Conservation (phyloP, 2,113 vertebrate species). For the Psilopsiagon aymara region DNA sequence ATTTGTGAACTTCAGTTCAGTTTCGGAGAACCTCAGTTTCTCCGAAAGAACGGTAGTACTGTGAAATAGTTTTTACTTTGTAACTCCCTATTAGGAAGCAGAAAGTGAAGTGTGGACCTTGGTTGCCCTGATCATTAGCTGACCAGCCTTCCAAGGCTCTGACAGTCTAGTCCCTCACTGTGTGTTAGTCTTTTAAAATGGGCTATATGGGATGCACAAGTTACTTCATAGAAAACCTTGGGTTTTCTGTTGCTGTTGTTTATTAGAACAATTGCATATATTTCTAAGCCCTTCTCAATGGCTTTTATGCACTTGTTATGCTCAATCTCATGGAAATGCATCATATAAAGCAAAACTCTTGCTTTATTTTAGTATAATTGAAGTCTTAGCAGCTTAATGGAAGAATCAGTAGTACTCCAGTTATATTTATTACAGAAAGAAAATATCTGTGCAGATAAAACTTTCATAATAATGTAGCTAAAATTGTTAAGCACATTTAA, state of each 20-base stretch:
- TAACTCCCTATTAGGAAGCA: background rate
- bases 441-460: background rate
- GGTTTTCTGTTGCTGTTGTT: background rate
- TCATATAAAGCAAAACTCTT: background rate
- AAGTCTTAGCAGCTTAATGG: background rate
- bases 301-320: background rate
- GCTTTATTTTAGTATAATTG: background rate
- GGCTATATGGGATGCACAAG: background rate
- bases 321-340: background rate
- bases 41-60: fast-evolving
- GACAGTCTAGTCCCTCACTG: background rate
- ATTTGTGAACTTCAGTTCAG: background rate
- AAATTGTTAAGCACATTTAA: fast-evolving
- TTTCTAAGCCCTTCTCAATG: background rate
- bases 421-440: background rate
- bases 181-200: background rate
- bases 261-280: background rate
- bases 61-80: background rate
- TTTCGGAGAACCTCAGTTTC: background rate
- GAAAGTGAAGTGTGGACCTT: background rate
- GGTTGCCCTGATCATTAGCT: background rate
- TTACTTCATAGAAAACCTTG: background rate
- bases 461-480: background rate
- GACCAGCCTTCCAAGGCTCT: background rate
- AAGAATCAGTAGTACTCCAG: background rate